phyloP scores from a whole-genome alignment of 2,797 vertebrate genomes.

The Oreonectes daqikongensis region DNA sequence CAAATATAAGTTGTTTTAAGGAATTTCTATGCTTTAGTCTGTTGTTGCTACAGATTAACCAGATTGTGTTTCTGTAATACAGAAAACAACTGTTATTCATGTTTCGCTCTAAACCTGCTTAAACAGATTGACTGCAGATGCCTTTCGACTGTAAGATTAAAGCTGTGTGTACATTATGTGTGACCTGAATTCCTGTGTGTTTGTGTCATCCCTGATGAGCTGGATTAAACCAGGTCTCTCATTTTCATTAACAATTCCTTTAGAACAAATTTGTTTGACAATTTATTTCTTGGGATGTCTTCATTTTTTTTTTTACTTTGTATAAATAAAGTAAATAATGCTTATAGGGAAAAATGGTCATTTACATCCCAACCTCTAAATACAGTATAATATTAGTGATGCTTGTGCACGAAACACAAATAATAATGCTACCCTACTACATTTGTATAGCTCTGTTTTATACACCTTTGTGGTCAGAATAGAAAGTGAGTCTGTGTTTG shows the following conservation, averaged over 20 bases:
- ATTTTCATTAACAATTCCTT: background rate
- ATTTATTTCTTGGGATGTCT: background rate
- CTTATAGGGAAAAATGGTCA: too few relatives aligned
- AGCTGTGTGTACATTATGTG: conserved; percentile 12
- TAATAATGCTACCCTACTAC: too few relatives aligned
- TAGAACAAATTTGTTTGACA: background rate
- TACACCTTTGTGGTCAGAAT: background rate
- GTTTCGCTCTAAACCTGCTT: conserved; percentile 6
- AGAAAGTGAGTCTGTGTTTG: background rate
- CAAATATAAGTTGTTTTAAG: background rate
- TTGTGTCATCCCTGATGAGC: conserved; percentile 23
- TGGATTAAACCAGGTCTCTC: conserved; percentile 1
- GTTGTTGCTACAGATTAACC: conserved; percentile 20
- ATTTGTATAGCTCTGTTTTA: too few relatives aligned
- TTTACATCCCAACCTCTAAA: too few relatives aligned
- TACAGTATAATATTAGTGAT: too few relatives aligned
- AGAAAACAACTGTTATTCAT: conserved; percentile 14
- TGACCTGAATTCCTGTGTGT: conserved; percentile 42
- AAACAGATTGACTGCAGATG: conserved; percentile 11
- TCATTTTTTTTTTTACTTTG: background rate
- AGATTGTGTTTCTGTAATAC: background rate
- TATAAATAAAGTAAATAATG: too few relatives aligned
- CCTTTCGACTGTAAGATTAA: conserved; percentile 25
- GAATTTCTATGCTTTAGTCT: background rate
- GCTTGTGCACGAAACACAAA: too few relatives aligned